These are phyloP conservation scores for Dasyornis broadbenti DNA, from an alignment of 2,113 vertebrate genomes.

Conservation along the genomic window DNA sequence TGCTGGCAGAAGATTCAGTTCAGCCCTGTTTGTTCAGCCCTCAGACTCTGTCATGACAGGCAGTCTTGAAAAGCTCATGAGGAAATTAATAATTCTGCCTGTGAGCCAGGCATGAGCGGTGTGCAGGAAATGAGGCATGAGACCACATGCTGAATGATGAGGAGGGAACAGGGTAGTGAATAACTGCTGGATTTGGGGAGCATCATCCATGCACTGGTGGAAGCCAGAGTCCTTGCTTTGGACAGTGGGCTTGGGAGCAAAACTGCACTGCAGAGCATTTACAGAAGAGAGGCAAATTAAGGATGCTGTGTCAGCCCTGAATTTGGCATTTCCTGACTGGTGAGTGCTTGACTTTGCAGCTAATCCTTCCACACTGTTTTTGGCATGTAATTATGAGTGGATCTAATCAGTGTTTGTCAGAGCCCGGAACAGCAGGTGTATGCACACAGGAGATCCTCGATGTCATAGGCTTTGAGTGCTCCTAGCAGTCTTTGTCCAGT, in stretches of 20 bases:
- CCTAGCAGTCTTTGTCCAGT: background rate
- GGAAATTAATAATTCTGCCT: slow-evolving; percentile 42
- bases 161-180: background rate
- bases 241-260: background rate
- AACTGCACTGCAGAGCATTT: background rate
- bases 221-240: background rate
- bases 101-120: background rate
- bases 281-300: background rate
- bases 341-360: slow-evolving; percentile 32
- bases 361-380: background rate
- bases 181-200: background rate
- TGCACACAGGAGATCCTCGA: background rate
- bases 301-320: background rate
- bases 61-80: background rate
- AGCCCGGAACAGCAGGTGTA: background rate
- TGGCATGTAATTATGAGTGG: background rate
- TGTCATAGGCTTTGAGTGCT: background rate
- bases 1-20: background rate
- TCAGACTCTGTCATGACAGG: slow-evolving; percentile 8
- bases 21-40: background rate
- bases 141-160: background rate
- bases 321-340: slow-evolving; percentile 20
- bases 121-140: slow-evolving; percentile 28
- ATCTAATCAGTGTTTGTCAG: slow-evolving; percentile 3
- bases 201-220: background rate